Conservation (phyloP, 2,797 vertebrate genomes). For the Eremophila alpestris region DNA sequence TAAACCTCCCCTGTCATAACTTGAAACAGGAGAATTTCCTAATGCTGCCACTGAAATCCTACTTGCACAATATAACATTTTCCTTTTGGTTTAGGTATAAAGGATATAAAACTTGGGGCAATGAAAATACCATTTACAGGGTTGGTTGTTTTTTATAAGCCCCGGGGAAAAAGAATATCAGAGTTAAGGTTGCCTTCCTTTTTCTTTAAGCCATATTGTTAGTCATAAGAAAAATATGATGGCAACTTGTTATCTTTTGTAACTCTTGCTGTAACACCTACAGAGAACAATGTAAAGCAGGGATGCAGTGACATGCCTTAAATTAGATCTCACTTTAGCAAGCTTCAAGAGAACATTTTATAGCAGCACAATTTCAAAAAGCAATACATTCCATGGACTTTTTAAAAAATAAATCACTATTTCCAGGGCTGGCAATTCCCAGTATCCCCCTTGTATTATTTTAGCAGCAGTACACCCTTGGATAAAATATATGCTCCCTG, state of each 20-base stretch:
- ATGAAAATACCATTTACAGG: neutral
- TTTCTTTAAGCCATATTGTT: slow-evolving; percentile 8
- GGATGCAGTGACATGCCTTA: slow-evolving; percentile 7
- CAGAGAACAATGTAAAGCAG: slow-evolving; percentile 18
- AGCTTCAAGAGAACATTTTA: slow-evolving; percentile 26
- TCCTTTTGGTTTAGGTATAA: neutral
- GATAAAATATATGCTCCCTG: neutral
- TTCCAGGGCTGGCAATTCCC: slow-evolving; percentile 38
- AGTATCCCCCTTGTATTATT: slow-evolving; percentile 10
- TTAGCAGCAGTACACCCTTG: neutral
- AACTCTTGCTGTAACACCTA: neutral
- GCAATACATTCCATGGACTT: neutral
- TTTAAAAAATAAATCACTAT: slow-evolving; percentile 12
- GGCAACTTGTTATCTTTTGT: slow-evolving; percentile 18
- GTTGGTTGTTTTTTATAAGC: neutral
- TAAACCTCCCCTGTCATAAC: neutral
- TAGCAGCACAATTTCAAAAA: slow-evolving; percentile 27
- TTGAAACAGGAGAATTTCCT: neutral
- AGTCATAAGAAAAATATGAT: neutral
- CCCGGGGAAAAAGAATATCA: neutral
- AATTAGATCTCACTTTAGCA: slow-evolving; percentile 41
- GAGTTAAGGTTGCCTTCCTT: slow-evolving; percentile 6
- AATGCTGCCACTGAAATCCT: neutral
- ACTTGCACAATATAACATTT: neutral
- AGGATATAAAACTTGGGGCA: neutral